Base-by-base conservation (phyloP, 1,140 invertebrate genomes). In the Tyrophagus putrescentiae region DNA sequence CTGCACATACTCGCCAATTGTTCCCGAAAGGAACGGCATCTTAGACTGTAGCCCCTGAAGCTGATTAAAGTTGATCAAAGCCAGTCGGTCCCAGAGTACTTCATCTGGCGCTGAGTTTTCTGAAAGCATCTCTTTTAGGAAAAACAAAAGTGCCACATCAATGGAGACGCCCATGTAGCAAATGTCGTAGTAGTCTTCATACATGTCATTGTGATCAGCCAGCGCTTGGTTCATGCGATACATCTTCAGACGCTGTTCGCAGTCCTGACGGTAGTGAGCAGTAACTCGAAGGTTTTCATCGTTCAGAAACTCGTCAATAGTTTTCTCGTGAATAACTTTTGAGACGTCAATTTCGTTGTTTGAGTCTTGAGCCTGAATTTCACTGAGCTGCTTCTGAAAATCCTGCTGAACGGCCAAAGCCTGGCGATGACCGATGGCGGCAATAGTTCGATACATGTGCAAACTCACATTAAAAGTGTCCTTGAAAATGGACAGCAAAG, bases 391-490 rank as follows among this genome's bases (percentile, higher is more conserved):
- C 34, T 56, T 6, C 7, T 25, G 7, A 6, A 56, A 18, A 44
- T 56, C 31, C n/a, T 50, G 18, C 18, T 56, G n/a, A 18, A 41
- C 16, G 2, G 25, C n/a, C 3, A 58, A 2, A 9, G 36, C 39
- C 11, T 50, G 16, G 29, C 53, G n/a, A 9, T 27, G 3, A 28
- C 53, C 57, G 34, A 50, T 58, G n/a, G 3, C 39, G 3, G 52
- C 13, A 21, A 54, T 54, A 7, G 25, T 54, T 3, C 52, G 52
- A 33, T 54, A 54, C 52, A 54, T 36, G 25, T 54, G 52, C 16
- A 54, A 11, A 16, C 16, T 1, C 11, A 54, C 3, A 3, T 3
- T 31, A 11, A 27, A 27, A 16, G 48, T 11, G 16, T 59, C 56
- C 9, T 58, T 25, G 53, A 58, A 58, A n/a, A 58, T 21, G 13